Evolutionary conservation across 2,113 vertebrate species (phyloP).

Genomic region (Grus americana): DNA sequence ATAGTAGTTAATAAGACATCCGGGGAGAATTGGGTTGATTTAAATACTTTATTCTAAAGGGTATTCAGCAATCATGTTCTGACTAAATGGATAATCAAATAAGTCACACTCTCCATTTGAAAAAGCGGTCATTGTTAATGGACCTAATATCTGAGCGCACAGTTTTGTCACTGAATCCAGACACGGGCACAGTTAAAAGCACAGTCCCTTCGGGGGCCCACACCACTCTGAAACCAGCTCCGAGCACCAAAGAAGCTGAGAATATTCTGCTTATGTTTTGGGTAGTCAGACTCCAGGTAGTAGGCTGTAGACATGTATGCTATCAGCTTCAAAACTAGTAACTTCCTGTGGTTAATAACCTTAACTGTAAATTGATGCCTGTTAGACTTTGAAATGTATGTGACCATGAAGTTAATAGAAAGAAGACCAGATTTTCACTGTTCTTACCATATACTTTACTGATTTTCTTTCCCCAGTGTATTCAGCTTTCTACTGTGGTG

Average conservation of each 20-base stretch:
- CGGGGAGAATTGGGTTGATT: not conserved
- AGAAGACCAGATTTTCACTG: not conserved
- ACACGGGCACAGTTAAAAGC: not conserved
- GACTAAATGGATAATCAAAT: constrained; percentile 36
- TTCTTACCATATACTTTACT: not conserved
- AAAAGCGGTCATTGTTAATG: not conserved
- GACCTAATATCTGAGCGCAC: not conserved
- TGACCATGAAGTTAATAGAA: not conserved
- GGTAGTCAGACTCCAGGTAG: not conserved
- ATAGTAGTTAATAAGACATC: constrained; percentile 21
- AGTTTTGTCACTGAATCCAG: not conserved
- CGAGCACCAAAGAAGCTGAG: not conserved
- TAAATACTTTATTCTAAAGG: constrained; percentile 25
- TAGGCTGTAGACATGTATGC: not conserved
- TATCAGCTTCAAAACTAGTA: not conserved
- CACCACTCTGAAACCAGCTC: not conserved
- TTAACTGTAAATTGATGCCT: not conserved
- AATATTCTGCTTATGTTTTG: not conserved
- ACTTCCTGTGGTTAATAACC: not conserved
- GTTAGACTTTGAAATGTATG: not conserved
- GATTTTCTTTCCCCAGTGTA: too few relatives aligned
- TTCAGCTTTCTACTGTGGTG: not conserved
- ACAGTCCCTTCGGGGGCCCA: not conserved
- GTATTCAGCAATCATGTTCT: constrained; percentile 5
- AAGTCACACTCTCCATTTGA: constrained; percentile 23